A percentile compares a stretch with the other conserved stretches of the same genome.
Conservation (phyloP, 2,113 vertebrate species). For the Pygoscelis adeliae region DNA sequence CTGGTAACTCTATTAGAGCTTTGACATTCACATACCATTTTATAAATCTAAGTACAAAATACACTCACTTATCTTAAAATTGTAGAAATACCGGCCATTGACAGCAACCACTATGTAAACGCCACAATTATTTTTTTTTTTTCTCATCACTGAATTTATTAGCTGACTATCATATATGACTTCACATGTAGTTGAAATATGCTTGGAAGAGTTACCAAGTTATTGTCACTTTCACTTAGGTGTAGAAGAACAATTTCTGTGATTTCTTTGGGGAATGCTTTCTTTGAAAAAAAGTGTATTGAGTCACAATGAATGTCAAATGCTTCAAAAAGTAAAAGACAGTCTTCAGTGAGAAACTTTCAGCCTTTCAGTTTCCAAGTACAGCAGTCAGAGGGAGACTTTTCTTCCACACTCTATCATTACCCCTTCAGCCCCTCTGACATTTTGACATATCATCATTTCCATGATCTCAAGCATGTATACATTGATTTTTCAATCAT, state of each 20-base stretch:
- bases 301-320: constrained; percentile 71
- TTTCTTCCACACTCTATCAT: constrained; percentile 68
- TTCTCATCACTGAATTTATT: background rate
- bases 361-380: constrained; percentile 64
- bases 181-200: background rate
- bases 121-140: background rate
- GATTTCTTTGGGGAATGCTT: constrained; percentile 71
- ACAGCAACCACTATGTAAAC: background rate
- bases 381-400: constrained; percentile 60
- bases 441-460: constrained; percentile 76
- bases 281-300: background rate
- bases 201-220: constrained; percentile 19
- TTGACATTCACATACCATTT: background rate
- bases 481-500: constrained; percentile 76
- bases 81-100: background rate
- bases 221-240: constrained; percentile 21
- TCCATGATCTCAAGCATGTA: constrained; percentile 70
- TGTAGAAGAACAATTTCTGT: constrained; percentile 43
- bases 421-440: constrained; percentile 70
- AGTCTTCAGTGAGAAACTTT: constrained; percentile 65
- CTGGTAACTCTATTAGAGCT: background rate
- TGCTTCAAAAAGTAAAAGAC: constrained; percentile 65
- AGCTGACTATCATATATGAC: background rate
- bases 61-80: background rate
- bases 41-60: background rate